Base-by-base conservation (phyloP, 2,113 vertebrate genomes). In the Bos taurus region DNA sequence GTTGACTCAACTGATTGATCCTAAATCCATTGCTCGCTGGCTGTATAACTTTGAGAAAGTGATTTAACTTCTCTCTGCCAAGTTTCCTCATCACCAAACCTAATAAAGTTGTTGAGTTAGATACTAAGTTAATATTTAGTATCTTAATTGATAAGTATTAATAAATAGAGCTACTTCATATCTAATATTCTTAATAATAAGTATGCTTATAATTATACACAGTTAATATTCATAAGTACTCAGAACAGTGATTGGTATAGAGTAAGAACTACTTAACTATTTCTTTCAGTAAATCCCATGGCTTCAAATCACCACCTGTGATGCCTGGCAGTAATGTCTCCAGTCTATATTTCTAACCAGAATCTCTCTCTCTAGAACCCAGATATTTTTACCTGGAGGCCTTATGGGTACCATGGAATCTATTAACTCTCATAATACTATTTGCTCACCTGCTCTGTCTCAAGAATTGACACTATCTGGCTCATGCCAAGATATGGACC, bases 201-300 rank as follows among this genome's bases (percentile, higher is more conserved):
- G 6, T 80, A 56, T 60, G 62, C 6, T 25, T n/a, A 85, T 64
- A 92, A 19, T 57, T 83, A 71, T 86, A 48, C 62, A 86, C 3
- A 52, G 7, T 77, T 94, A 50, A 62, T 56, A 85, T 90, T 92
- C 89, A 17, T 60, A 97, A 96, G 30, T 88, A 90, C 26, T 91
- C 54, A 81, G 59, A 91, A 94, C 0, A 87, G 43, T 83, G 33
- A 89, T 15, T 71, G 36, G 15, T 12, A 78, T 57, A 54, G 1
- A 57, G 13, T 50, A 96, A 90, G 25, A 64, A 85, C 6, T 40
- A 64, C 46, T 80, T 86, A 67, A 91, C 43, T 52, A 36, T 77
- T 94, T 80, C 84, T 81, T 43, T 8, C 50, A 95, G 87, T 84
- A 80, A 83, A 36, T 85, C 30, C 50, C 48, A 87, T 62, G 9